Base-by-base conservation (phyloP, 30 jellyfish, hydroid and myxozoan species). In the Sanderia malayensis region DNA sequence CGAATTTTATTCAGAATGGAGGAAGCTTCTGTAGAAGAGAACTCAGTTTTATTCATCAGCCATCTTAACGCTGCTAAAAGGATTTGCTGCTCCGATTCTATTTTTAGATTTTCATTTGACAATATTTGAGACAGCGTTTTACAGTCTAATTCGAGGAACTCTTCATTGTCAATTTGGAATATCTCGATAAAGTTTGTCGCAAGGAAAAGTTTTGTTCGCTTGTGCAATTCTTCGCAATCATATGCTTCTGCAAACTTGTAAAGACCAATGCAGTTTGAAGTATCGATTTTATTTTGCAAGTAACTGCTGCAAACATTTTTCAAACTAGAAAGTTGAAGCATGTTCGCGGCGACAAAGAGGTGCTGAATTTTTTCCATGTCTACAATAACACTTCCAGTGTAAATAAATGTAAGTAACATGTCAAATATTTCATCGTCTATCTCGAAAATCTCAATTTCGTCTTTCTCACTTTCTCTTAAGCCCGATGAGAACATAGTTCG, bases 401-500 rank as follows among this genome's bases (percentile, higher is more conserved):
- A 78, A 53, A 78, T 78, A 34, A 45, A 78, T 20, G 69, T 57
- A n/a, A 78, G 33, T 24, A 78, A 13, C 0, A 78, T 64, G 37
- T 78, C 89, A 78, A 78, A 78, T 21, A 78, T 65, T 7, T 64
- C 55, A 37, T 65, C 89, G 20, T 72, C 58, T 23, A 78, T 55
- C 24, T 78, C 89, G 66, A 61, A 78, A 23, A 78, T 78, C 60
- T 78, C 76, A 24, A 78, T 79, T 27, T 78, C 89, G 47, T 65
- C 67, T 24, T 78, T 78, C 4, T 28, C 49, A 0, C 81, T 64
- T 34, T 78, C 89, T 32, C 32, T 52, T 58, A 78, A 30, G 23
- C 89, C 89, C 13, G 89, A 78, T 2, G 89, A 64, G 53, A 78
- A 78, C 89, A 78, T 78, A 32, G 45, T 58, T 11, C 78, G 58